phyloP scores from a whole-genome alignment of 1,140 invertebrate genomes.

The Carcinoscorpius rotundicauda region DNA sequence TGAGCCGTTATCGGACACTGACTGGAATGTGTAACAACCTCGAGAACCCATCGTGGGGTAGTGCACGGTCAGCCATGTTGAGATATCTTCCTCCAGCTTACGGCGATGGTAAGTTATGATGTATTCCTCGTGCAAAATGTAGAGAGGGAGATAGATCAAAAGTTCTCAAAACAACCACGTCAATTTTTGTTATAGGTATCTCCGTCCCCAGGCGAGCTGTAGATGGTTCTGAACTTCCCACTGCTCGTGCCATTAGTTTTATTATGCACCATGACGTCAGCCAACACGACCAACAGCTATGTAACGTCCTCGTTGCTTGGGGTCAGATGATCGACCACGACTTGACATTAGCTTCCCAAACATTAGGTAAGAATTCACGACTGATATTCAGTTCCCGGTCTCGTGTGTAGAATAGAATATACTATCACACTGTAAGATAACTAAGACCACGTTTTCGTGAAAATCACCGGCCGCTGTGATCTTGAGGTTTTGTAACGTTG shows the following conservation, averaged over 20 bases:
- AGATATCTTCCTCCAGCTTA: constrained; percentile 33
- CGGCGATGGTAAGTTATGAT: constrained; percentile 31
- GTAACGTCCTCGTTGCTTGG: constrained; percentile 24
- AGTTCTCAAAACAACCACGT: too few relatives aligned
- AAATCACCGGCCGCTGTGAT: too few relatives aligned
- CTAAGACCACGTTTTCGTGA: too few relatives aligned
- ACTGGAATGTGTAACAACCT: constrained; percentile 22
- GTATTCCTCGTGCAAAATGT: too few relatives aligned
- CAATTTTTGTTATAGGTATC: constrained; percentile 19
- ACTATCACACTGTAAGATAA: too few relatives aligned
- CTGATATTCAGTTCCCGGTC: constrained; percentile 7
- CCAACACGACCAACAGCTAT: constrained; percentile 23
- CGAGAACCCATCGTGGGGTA: constrained; percentile 21
- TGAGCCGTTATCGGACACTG: constrained; percentile 19
- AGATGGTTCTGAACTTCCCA: constrained; percentile 22
- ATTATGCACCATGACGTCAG: constrained; percentile 25
- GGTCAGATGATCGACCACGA: constrained; percentile 27
- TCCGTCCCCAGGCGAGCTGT: constrained; percentile 19
- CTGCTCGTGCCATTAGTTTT: constrained; percentile 22
- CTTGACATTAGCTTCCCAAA: constrained; percentile 21
- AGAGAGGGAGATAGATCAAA: too few relatives aligned
- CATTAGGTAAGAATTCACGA: constrained; percentile 34
- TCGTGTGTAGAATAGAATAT: too few relatives aligned
- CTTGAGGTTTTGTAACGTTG: too few relatives aligned
- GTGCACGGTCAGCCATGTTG: constrained; percentile 48